Evolutionary conservation across 2,888 invertebrate species (phyloP).

Genomic region (Amblyteles armatorius): DNA sequence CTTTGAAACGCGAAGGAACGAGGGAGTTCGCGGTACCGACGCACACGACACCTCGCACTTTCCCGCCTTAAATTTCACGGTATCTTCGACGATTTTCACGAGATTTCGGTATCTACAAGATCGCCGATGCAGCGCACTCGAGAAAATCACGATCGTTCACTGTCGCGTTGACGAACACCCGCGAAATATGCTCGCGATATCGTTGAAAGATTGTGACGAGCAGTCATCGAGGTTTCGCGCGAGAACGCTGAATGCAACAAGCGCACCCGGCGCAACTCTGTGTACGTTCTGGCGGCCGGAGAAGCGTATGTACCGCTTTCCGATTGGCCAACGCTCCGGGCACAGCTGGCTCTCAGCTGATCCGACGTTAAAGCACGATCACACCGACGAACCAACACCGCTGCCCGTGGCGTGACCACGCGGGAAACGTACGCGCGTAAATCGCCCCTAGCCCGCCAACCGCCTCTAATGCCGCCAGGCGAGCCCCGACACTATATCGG

Average conservation of each 20-base stretch:
- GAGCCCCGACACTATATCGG: slow-evolving; percentile 23
- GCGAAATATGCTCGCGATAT: slow-evolving; percentile 14
- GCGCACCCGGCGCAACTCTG: slow-evolving; percentile 71
- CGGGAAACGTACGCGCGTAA: slow-evolving; percentile 83
- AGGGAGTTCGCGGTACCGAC: slow-evolving; percentile 19
- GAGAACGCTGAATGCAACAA: slow-evolving; percentile 73
- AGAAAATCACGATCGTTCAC: background rate
- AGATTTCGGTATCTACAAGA: background rate
- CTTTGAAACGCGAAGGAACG: background rate
- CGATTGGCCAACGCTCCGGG: slow-evolving; percentile 76
- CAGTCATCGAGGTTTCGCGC: slow-evolving; percentile 76
- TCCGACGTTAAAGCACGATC: slow-evolving; percentile 67
- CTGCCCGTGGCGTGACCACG: slow-evolving; percentile 69
- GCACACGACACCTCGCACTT: slow-evolving; percentile 23
- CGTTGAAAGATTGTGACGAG: background rate
- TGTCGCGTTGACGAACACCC: background rate
- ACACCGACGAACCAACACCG: slow-evolving; percentile 28
- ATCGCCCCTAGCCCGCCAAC: slow-evolving; percentile 72
- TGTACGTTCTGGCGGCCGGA: slow-evolving; percentile 66
- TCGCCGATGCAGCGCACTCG: background rate
- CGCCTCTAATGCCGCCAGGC: slow-evolving; percentile 39
- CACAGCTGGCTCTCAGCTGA: slow-evolving; percentile 85
- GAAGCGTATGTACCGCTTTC: slow-evolving; percentile 57
- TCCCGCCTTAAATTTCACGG: slow-evolving; percentile 24
- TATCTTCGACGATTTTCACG: slow-evolving; percentile 12